Conservation (phyloP, 2,797 vertebrate species). For the Rhynchonycteris naso region DNA sequence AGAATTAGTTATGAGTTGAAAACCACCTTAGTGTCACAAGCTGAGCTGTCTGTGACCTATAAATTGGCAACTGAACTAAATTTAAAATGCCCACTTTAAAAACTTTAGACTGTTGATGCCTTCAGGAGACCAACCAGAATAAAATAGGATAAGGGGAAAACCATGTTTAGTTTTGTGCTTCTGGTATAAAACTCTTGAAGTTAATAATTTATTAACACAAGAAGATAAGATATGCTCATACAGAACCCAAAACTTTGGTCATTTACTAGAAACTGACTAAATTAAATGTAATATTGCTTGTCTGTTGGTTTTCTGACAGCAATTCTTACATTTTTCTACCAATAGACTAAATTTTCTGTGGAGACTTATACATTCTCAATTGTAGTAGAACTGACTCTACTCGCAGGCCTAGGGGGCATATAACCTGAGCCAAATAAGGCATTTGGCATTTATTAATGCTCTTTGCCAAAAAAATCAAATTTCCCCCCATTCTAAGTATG, state of each 20-base stretch:
- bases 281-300: background rate
- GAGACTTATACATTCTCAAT: background rate
- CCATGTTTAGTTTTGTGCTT: background rate
- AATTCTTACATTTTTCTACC: background rate
- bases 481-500: background rate
- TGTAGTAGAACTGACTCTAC: background rate
- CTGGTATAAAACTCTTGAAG: background rate
- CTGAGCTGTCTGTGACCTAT: background rate
- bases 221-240: background rate
- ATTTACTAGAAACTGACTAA: constrained; percentile 36
- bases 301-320: background rate
- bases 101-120: background rate
- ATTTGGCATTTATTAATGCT: background rate
- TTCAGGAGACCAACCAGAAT: background rate
- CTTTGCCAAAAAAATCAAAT: background rate
- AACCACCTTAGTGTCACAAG: background rate
- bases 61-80: background rate
- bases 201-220: constrained; percentile 18
- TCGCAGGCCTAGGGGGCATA: background rate
- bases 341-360: background rate
- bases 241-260: constrained; percentile 15
- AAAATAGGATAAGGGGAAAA: background rate
- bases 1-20: background rate
- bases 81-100: constrained; percentile 6
- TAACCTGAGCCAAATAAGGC: background rate